Conservation (phyloP, 2,888 invertebrate species). For the Drosophila kuntzei region DNA sequence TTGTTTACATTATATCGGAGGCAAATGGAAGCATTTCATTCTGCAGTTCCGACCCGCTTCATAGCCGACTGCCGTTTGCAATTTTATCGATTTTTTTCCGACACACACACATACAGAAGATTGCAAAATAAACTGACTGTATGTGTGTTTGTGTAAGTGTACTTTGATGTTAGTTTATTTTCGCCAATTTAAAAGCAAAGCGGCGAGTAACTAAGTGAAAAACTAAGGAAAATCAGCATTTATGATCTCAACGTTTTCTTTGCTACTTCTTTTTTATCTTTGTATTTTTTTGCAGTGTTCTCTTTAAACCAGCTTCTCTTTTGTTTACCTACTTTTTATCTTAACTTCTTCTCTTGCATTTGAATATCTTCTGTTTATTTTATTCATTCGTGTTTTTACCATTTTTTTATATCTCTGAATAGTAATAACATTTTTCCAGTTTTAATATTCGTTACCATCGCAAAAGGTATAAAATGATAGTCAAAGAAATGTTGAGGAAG, state of each 20-base stretch:
- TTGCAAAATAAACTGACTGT: conserved; percentile 8
- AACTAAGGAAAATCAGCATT: conserved; percentile 12
- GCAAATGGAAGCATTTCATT: conserved; percentile 12
- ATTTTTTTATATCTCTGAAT: neutral
- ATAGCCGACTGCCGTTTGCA: conserved; percentile 35
- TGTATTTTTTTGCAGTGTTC: neutral
- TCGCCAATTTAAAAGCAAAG: conserved; percentile 51
- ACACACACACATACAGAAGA: conserved; percentile 47
- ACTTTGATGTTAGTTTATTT: conserved; percentile 23
- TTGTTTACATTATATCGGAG: conserved; percentile 46
- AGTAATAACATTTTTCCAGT: neutral
- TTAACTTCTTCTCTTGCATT: conserved; percentile 6
- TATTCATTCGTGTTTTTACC: neutral
- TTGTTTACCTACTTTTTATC: conserved; percentile 1
- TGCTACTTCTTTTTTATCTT: neutral
- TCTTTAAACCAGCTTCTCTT: neutral
- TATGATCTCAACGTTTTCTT: neutral
- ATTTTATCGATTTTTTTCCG: conserved; percentile 74
- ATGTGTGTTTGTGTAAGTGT: conserved; percentile 8
- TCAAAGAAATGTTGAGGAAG: neutral
- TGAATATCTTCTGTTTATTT: neutral
- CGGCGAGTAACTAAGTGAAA: conserved; percentile 10
- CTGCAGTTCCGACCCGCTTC: neutral
- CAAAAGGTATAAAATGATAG: neutral
- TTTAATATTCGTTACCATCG: neutral